Evolutionary conservation across 2,888 invertebrate genomes (phyloP).

Genomic region (Apamea crenata): DNA sequence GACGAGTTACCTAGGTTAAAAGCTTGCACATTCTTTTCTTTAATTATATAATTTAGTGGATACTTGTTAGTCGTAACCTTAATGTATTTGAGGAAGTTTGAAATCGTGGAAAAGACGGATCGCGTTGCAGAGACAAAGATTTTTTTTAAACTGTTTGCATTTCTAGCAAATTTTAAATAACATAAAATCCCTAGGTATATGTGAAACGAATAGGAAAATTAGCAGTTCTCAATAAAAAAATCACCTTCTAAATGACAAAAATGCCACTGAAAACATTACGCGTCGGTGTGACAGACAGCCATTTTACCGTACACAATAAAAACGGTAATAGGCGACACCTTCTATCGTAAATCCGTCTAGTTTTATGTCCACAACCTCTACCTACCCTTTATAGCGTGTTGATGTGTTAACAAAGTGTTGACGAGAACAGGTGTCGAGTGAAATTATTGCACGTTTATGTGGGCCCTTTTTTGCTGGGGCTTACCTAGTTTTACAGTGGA

Average conservation of each 20-base stretch:
- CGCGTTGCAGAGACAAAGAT: neutral
- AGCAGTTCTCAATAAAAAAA: neutral
- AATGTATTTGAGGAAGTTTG: neutral
- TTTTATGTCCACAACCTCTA: conserved; percentile 73
- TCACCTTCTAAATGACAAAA: neutral
- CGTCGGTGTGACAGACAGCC: conserved; percentile 52
- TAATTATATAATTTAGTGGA: no score
- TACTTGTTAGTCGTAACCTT: neutral
- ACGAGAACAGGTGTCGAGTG: conserved; percentile 44
- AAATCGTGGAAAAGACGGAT: neutral
- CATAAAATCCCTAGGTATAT: neutral
- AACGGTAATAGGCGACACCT: conserved; percentile 77
- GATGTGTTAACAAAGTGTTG: conserved; percentile 60
- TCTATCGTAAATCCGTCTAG: conserved; percentile 75
- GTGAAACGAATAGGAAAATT: neutral
- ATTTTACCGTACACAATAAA: conserved; percentile 70
- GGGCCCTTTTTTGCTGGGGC: conserved; percentile 37
- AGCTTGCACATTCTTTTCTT: neutral
- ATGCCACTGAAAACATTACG: conserved; percentile 14
- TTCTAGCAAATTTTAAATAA: neutral
- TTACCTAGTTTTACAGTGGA: conserved; percentile 39
- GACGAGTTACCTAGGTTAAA: neutral
- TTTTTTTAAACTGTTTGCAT: neutral
- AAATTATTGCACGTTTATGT: conserved; percentile 42
- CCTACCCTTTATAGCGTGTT: conserved; percentile 71